These are phyloP conservation scores for Apistogramma diplotaenia DNA, from an alignment of 2,113 vertebrate genomes.

Conservation along the genomic window DNA sequence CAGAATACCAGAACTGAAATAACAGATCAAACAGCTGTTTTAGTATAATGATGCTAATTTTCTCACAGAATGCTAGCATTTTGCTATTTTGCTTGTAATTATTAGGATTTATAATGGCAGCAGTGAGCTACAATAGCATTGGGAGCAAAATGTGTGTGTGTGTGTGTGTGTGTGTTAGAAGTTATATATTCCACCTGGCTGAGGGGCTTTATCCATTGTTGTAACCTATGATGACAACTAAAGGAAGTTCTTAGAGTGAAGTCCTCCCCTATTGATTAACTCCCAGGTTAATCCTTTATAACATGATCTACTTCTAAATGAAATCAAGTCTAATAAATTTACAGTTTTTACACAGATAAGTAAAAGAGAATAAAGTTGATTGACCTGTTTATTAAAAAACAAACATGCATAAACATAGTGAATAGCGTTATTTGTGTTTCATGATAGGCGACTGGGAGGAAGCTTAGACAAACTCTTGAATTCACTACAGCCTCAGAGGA, in stretches of 20 bases:
- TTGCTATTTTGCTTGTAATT: background rate
- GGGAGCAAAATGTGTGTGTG: background rate
- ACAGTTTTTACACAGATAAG: background rate
- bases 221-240: background rate
- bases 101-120: background rate
- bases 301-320: background rate
- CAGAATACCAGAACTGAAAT: no score
- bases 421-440: background rate
- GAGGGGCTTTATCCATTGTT: background rate
- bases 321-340: background rate
- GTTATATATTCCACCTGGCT: background rate
- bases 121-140: background rate
- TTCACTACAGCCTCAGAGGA: background rate
- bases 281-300: background rate
- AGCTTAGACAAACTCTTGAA: background rate
- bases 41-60: background rate
- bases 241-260: background rate
- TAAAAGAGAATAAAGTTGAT: background rate
- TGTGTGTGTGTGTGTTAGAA: background rate
- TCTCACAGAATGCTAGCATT: background rate
- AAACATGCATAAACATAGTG: background rate
- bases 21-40: background rate
- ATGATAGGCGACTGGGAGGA: background rate
- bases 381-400: background rate
- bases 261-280: background rate